These are phyloP conservation scores for Tarsius wallacei DNA, from an alignment of 2,797 vertebrate species.

Conservation along the genomic window DNA sequence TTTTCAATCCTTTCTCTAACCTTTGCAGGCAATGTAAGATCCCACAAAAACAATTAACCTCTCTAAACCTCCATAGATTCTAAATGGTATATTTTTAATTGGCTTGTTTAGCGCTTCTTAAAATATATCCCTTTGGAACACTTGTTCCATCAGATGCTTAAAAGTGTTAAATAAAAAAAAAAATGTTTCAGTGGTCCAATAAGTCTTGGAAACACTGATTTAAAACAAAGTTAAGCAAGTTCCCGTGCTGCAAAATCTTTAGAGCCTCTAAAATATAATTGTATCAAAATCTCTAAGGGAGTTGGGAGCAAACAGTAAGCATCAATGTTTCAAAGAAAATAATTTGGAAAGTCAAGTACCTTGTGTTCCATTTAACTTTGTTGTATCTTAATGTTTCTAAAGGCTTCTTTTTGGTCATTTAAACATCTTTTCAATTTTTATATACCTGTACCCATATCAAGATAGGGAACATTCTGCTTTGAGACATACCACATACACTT, in stretches of 20 bases:
- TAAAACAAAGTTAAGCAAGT: slow-evolving; percentile 49
- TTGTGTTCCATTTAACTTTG: not conserved
- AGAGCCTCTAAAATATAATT: slow-evolving; percentile 66
- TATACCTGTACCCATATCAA: not conserved
- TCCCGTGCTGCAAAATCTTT: not conserved
- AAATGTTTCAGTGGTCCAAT: slow-evolving; percentile 39
- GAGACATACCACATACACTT: not conserved
- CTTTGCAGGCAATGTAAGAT: not conserved
- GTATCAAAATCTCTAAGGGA: slow-evolving; percentile 46
- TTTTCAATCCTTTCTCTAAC: not conserved
- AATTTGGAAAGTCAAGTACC: not conserved
- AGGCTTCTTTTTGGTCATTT: not conserved
- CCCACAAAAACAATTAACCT: slow-evolving; percentile 75
- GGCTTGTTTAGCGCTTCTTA: slow-evolving; percentile 71
- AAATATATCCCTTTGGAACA: slow-evolving; percentile 67
- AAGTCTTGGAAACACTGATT: slow-evolving; percentile 49
- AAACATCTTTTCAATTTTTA: not conserved
- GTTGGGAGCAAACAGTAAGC: not conserved
- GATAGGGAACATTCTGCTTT: not conserved
- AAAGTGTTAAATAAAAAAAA: slow-evolving; percentile 74
- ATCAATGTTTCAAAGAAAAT: not conserved
- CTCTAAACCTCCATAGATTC: slow-evolving; percentile 41
- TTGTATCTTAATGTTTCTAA: not conserved
- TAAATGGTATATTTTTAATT: slow-evolving; percentile 75
- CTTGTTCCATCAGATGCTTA: slow-evolving; percentile 70